Evolutionary conservation across 2,113 vertebrate genomes (phyloP).

Genomic region (Poicephalus meyeri): DNA sequence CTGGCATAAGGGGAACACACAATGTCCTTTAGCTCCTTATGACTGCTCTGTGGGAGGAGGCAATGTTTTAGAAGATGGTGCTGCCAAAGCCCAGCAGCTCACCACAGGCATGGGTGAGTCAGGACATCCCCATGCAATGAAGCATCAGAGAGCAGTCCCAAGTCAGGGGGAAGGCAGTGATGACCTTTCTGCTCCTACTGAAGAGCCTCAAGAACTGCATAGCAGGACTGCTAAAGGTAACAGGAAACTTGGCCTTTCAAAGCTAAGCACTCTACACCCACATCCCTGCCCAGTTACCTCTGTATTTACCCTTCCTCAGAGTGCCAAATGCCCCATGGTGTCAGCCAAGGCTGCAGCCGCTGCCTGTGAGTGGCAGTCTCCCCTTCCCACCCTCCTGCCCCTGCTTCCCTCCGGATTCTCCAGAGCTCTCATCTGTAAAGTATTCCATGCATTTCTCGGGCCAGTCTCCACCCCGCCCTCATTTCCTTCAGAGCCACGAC

Average conservation of each 20-base stretch:
- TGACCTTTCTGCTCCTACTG: background rate
- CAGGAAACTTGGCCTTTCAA: background rate
- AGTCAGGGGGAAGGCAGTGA: fast-evolving
- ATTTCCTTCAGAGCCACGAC: background rate
- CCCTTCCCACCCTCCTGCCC: background rate
- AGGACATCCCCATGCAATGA: background rate
- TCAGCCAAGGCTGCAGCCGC: background rate
- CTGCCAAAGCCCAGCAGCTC: background rate
- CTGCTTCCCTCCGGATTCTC: background rate
- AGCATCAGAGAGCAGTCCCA: background rate
- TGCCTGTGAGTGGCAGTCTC: background rate
- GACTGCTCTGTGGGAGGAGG: background rate
- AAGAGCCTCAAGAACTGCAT: background rate
- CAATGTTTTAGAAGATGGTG: background rate
- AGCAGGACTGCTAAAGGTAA: background rate
- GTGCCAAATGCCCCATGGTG: fast-evolving
- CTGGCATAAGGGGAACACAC: background rate
- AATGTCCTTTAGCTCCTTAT: background rate
- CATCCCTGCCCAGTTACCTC: background rate
- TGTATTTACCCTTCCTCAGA: background rate
- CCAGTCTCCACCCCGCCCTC: background rate
- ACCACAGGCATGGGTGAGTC: background rate
- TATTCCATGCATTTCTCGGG: background rate
- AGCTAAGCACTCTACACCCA: background rate
- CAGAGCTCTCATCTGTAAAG: background rate